Evolutionary conservation across 1,140 invertebrate genomes (phyloP), one percentile per base, ranked within the genome.

Genomic region (Lucilia cuprina): DNA sequence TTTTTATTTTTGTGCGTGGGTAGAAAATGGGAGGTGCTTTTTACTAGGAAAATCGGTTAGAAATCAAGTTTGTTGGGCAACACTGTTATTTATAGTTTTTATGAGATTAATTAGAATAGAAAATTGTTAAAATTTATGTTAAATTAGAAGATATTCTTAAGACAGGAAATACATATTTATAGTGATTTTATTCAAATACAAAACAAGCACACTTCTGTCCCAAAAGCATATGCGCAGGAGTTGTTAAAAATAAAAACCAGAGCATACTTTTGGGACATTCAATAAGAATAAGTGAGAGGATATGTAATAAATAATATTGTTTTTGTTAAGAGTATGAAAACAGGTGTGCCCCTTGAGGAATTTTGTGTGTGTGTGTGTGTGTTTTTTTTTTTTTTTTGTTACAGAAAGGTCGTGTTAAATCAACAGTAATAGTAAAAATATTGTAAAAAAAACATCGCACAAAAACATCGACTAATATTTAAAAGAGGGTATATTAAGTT

Each of bases 401-500:
- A 35, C 74, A 34, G 12, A 35, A 77, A 17, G 25, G 74, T 35
- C 19, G 25, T 70, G 41, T 50, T 50, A 80, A 70, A 49, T 9
- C 5, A 80, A 49, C 77, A 80, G n/a, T 35, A 80, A 49, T 41
- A 30, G 25, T 30, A 80, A 80, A 14, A 60, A 60, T n/a, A 55
- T 55, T 41, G 10, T 21, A 25, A 17, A 41, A 49, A 12, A 80
- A 80, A 80, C 41, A 47, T 5, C 34, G 49, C 49, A 49, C 14
- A 17, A 78, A 78, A 80, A 80, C 19, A 50, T 55, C 3, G 50
- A 55, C 1, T 41, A 80, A 60, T 9, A 70, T 70, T 70, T 70
- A 41, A 17, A n/a, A 74, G 82, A 83, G 47, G 80, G 74, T 85
- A 85, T 86, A 86, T 84, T 83, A 83, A 83, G 82, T 41, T 65